These are phyloP conservation scores for Aleiodes testaceus DNA, from an alignment of 2,888 invertebrate genomes.

Conservation along the genomic window DNA sequence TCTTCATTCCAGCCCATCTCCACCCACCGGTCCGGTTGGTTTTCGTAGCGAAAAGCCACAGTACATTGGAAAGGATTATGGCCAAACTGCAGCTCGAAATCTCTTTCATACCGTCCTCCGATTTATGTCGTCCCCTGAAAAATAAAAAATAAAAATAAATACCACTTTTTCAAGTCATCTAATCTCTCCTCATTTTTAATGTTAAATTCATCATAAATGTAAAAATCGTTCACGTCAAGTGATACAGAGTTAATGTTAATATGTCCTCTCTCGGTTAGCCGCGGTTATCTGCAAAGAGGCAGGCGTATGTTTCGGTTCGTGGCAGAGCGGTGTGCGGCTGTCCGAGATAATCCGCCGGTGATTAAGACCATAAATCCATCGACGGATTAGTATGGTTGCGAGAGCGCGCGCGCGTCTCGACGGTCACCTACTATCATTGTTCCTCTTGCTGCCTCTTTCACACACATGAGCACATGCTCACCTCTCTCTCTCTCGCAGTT, in stretches of 20 bases:
- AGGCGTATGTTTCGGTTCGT: conserved; percentile 70
- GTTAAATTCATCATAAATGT: neutral
- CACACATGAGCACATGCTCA: conserved; percentile 23
- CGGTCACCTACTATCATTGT: conserved; percentile 35
- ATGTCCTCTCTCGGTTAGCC: conserved; percentile 42
- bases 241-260: conserved; percentile 18
- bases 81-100: conserved; percentile 27
- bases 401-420: conserved; percentile 50
- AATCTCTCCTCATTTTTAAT: neutral
- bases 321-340: conserved; percentile 69
- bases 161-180: no score
- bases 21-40: conserved; percentile 47
- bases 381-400: conserved; percentile 72
- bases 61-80: conserved; percentile 54
- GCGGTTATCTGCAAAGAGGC: conserved; percentile 72
- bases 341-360: conserved; percentile 77
- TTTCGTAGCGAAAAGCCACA: conserved; percentile 52
- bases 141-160: neutral
- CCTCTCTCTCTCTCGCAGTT: conserved; percentile 11
- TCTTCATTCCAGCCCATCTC: conserved; percentile 36
- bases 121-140: conserved; percentile 42
- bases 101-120: conserved; percentile 46
- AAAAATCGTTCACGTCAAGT: conserved; percentile 3
- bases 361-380: conserved; percentile 80
- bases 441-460: conserved; percentile 36